phyloP scores from a whole-genome alignment of 2,888 invertebrate species.

The Cecidostiba fungosa region DNA sequence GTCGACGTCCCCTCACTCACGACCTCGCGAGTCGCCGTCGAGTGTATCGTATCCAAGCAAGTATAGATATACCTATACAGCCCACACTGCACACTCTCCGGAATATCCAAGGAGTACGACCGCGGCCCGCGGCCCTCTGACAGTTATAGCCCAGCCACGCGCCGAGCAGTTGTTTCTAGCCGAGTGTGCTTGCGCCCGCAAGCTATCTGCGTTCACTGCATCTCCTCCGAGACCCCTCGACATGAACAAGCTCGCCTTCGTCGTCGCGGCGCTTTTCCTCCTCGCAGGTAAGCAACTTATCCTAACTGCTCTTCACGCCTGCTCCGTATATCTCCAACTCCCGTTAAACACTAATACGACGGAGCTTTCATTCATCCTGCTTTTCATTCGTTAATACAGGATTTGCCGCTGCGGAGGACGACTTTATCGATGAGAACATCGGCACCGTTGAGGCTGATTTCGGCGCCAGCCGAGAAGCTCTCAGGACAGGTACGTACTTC shows the following conservation, averaged over 20 bases:
- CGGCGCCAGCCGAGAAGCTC: slow-evolving; percentile 92
- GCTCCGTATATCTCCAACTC: no score
- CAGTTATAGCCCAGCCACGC: slow-evolving; percentile 70
- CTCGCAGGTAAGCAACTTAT: slow-evolving; percentile 72
- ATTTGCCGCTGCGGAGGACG: slow-evolving; percentile 79
- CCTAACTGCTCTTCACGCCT: no score
- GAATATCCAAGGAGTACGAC: background rate
- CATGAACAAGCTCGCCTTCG: slow-evolving; percentile 73
- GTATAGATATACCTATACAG: background rate
- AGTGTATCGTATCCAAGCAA: no score
- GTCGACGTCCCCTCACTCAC: slow-evolving; percentile 50
- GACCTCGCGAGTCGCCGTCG: background rate
- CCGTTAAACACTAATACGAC: background rate
- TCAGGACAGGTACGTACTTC: slow-evolving; percentile 89
- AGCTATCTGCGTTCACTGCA: slow-evolving; percentile 34
- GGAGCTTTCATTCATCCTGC: slow-evolving; percentile 6
- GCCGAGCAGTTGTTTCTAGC: slow-evolving; percentile 48
- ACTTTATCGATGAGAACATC: slow-evolving; percentile 79
- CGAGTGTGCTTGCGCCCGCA: slow-evolving; percentile 48
- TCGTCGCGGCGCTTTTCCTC: slow-evolving; percentile 71
- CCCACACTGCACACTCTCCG: background rate
- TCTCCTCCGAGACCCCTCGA: background rate
- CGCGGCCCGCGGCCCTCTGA: slow-evolving; percentile 33
- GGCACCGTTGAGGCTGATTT: slow-evolving; percentile 89
- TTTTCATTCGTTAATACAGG: slow-evolving; percentile 67